These are phyloP conservation scores for Drosophila repleta DNA, from an alignment of 1,140 invertebrate species.

Conservation along the genomic window DNA sequence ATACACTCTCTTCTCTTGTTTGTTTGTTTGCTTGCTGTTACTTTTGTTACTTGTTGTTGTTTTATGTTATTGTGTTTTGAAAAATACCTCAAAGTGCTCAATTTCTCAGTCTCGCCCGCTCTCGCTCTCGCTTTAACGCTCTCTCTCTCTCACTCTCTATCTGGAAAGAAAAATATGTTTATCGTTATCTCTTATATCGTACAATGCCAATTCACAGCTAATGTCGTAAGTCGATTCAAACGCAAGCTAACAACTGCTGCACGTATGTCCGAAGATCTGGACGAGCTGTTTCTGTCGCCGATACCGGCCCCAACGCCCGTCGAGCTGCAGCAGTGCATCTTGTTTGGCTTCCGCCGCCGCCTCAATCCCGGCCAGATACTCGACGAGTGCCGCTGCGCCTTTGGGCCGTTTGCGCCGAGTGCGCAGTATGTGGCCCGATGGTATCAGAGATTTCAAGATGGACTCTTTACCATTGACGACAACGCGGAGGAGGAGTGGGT, in stretches of 20 bases:
- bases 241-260: slow-evolving; percentile 46
- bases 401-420: slow-evolving; percentile 69
- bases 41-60: slow-evolving; percentile 1
- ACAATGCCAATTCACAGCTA: slow-evolving; percentile 54
- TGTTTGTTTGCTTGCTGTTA: slow-evolving; percentile 9
- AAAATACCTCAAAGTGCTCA: slow-evolving; percentile 31
- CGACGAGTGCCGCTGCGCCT: slow-evolving; percentile 67
- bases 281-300: slow-evolving; percentile 70
- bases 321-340: slow-evolving; percentile 73
- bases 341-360: slow-evolving; percentile 70
- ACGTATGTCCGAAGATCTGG: slow-evolving; percentile 74
- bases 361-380: slow-evolving; percentile 68
- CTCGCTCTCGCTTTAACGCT: slow-evolving; percentile 4
- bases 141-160: slow-evolving; percentile 4
- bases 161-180: slow-evolving; percentile 20
- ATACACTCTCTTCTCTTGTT: not conserved
- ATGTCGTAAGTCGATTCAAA: slow-evolving; percentile 73
- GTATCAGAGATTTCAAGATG: slow-evolving; percentile 73
- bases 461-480: slow-evolving; percentile 59
- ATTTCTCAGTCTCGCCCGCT: slow-evolving; percentile 2
- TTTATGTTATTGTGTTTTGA: slow-evolving; percentile 30
- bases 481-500: slow-evolving; percentile 46
- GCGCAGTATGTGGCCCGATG: slow-evolving; percentile 67
- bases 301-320: slow-evolving; percentile 66
- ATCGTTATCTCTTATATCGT: slow-evolving; percentile 35